Percentiles rank a stretch among this genome's conserved stretches.
phyloP scores from a whole-genome alignment of 2,797 vertebrate genomes.

The Cuniculus paca region DNA sequence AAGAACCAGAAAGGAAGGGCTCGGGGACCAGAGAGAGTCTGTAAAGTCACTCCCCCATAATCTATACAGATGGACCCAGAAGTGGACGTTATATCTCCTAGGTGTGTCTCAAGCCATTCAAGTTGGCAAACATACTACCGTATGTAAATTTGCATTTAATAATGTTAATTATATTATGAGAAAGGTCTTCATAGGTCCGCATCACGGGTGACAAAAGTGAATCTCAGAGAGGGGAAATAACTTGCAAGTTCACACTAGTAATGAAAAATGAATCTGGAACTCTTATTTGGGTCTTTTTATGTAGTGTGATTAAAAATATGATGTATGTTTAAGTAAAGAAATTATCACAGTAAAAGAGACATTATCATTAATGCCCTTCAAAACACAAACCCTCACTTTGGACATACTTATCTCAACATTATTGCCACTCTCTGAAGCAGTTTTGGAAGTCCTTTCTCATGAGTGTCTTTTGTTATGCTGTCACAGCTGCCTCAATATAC shows the following conservation, averaged over 20 bases:
- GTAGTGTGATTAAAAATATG: not conserved
- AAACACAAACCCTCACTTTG: not conserved
- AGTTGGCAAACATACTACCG: not conserved
- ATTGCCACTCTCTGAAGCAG: not conserved
- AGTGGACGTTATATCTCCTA: not conserved
- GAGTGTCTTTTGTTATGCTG: not conserved
- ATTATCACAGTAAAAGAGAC: not conserved
- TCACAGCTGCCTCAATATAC: not conserved
- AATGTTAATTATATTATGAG: not conserved
- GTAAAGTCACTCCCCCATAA: not conserved
- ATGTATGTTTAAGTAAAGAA: not conserved
- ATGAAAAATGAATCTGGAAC: not conserved
- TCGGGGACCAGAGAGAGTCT: not conserved
- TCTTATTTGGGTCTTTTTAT: not conserved
- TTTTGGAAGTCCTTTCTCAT: not conserved
- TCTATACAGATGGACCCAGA: not conserved
- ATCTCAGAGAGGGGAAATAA: not conserved
- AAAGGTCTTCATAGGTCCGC: not conserved
- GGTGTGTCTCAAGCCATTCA: not conserved
- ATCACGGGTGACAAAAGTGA: conserved; percentile 22
- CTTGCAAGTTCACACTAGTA: not conserved
- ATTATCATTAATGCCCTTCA: not conserved
- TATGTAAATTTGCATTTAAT: not conserved
- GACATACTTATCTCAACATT: not conserved
- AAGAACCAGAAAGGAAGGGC: not conserved